Percentiles rank a stretch among this genome's conserved stretches.
Evolutionary conservation across 2,888 invertebrate genomes (phyloP).

Genomic region (Morinoia aosen): DNA sequence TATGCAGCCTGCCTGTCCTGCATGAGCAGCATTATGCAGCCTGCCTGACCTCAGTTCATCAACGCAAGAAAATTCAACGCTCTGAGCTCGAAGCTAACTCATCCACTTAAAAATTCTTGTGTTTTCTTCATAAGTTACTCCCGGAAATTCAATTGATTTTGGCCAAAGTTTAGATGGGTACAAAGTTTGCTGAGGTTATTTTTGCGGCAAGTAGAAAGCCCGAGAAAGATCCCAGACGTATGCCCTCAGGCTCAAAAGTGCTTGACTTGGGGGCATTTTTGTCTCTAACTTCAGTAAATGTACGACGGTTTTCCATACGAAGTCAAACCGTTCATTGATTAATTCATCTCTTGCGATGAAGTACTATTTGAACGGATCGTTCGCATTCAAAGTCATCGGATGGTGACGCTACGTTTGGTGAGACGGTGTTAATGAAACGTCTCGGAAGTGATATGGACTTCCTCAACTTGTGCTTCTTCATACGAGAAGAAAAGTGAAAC

Average conservation of each 20-base stretch:
- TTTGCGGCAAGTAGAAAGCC: neutral
- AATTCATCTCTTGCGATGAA: too few species aligned
- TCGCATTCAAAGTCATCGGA: too few species aligned
- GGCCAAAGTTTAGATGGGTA: conserved; percentile 13
- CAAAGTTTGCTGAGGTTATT: neutral
- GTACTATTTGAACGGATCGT: too few species aligned
- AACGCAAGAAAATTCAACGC: neutral
- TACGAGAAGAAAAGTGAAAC: too few species aligned
- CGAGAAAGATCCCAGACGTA: neutral
- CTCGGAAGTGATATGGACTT: too few species aligned
- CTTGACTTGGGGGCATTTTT: neutral
- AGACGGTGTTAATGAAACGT: too few species aligned
- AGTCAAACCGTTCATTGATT: neutral
- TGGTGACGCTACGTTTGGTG: too few species aligned
- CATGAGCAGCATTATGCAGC: too few species aligned
- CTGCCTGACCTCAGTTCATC: neutral
- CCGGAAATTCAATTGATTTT: conserved; percentile 26
- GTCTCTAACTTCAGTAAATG: neutral
- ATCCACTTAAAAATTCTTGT: conserved; percentile 24
- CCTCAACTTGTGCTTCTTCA: too few species aligned
- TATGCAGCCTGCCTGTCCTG: too few species aligned
- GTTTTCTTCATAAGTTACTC: conserved; percentile 14
- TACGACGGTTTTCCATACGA: neutral
- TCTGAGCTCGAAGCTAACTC: neutral
- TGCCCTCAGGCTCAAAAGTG: neutral